These are phyloP conservation scores for Diadophis punctatus DNA, from an alignment of 2,113 vertebrate species.

Conservation along the genomic window DNA sequence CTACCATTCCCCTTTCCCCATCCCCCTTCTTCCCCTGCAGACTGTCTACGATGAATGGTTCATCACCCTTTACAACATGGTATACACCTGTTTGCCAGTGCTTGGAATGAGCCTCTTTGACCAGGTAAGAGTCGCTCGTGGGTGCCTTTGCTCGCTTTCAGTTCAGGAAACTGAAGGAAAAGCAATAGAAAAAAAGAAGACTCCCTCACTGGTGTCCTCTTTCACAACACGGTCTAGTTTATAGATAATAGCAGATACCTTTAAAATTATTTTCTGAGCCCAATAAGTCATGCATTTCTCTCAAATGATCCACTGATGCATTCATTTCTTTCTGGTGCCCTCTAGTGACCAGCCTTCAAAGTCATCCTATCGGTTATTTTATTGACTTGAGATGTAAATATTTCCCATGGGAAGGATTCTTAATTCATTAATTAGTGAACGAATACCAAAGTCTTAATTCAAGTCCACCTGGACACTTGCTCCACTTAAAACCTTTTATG, in stretches of 20 bases:
- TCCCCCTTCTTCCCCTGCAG: conserved; percentile 53
- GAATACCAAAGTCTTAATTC: neutral
- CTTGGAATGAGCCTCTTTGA: conserved; percentile 91
- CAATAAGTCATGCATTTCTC: neutral
- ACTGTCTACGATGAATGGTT: conserved; percentile 95
- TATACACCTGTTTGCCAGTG: conserved; percentile 91
- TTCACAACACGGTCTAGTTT: neutral
- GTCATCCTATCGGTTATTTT: neutral
- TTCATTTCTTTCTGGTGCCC: neutral
- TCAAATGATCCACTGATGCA: neutral
- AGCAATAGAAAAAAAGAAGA: neutral
- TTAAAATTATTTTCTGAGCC: neutral
- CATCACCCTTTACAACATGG: conserved; percentile 90
- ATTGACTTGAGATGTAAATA: too few relatives aligned
- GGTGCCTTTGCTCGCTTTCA: neutral
- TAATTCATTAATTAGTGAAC: neutral
- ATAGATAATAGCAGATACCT: neutral
- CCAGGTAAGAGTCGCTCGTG: conserved; percentile 75
- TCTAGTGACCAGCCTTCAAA: neutral
- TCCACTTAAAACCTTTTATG: neutral
- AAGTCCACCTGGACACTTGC: neutral
- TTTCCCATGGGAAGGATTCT: neutral
- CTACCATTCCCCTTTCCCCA: neutral
- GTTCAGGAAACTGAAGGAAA: neutral
- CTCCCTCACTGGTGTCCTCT: neutral